Base-by-base conservation (phyloP, 2,113 vertebrate species). In the Sinocyclocheilus anshuiensis region DNA sequence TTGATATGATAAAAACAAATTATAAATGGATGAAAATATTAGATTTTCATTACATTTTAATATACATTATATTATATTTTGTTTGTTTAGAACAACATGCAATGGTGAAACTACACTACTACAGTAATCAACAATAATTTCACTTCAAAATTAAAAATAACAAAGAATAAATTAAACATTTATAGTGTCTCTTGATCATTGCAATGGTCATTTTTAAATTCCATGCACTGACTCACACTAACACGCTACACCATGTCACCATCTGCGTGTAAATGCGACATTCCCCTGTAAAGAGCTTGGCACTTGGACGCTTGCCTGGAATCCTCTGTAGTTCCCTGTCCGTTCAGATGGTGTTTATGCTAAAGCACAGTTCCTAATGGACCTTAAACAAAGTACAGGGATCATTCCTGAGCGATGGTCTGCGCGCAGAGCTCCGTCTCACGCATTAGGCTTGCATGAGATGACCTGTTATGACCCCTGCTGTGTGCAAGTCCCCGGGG, bases 401-500 rank as follows among this genome's bases (percentile, higher is more conserved):
- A 36, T 1, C 24, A 24, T 33, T 16, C 50, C 59, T 86, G 75
- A 91, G 87, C 89, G 89, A 86, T 83, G 78, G 90, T 88, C 84
- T 81, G 55, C 82, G 0, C 9, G 69, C 55, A 71, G 45, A 72
- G 63, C 89, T 91, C 90, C 85, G 93, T 94, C 92, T 93, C 92
- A 94, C 85, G 90, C 91, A 94, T 95, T 94, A 94, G 92, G 90
- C 90, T 94, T 55, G 87, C 79, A 86, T 91, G 90, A 91, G 91
- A 91, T 90, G 89, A 89, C 90, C 90, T 89, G 84, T 71, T 86
- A 67, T 87, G 89, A 87, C 89, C 90, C 94, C 92, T 39, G 93
- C 93, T 92, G 94, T 81, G 93, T 22, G 59, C 63, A 55, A 80
- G 78, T 75, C 86, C 86, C 77, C 57, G 48, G 84, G 88, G 88